Evolutionary conservation across 2,797 vertebrate genomes (phyloP), one percentile per base, ranked within the genome.

Genomic region (Propithecus deckenii): DNA sequence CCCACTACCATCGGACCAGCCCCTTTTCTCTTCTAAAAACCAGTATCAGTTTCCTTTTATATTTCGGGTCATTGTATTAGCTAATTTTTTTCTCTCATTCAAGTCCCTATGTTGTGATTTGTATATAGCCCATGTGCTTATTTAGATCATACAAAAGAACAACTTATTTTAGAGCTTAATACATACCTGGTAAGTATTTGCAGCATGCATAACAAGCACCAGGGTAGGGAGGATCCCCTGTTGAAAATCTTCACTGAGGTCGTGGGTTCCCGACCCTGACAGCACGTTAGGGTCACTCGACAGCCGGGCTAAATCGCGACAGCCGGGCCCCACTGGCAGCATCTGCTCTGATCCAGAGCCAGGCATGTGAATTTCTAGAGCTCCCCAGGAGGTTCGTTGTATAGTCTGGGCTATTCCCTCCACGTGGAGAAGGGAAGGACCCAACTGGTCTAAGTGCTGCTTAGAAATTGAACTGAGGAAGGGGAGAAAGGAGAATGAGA

Each of bases 391-490:
- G 55, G 12, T 61, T 65, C 72, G 2, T 30, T 20, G 25, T 71
- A 11, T 4, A 6, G 30, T 43, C n/a, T 1, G 18, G 52, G 23
- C 11, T 6, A 2, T 41, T 18, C 20, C 1, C 25, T 23, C 0
- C 38, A 2, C 0, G 0, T n/a, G 35, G 46, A 67, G 14, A 32
- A 63, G 22, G 5, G 43, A 71, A 17, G 12, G 28, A 12, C 11
- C 57, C 2, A 4, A 0, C 11, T 81, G 50, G n/a, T 30, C 32
- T 48, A 35, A 65, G 11, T 75, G 18, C 59, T n/a, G 18, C 35
- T 52, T 76, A 43, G 71, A 86, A 48, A 25, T 38, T 63, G 32
- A 91, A 63, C 48, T 43, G 46, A 87, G 38, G 25, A 61, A 9
- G 69, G 69, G 35, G 43, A 48, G 72, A 38, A 38, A 38, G 63